Evolutionary conservation across 2,113 vertebrate genomes (phyloP), one percentile per base, ranked within the genome.

Genomic region (Heterotis niloticus): DNA sequence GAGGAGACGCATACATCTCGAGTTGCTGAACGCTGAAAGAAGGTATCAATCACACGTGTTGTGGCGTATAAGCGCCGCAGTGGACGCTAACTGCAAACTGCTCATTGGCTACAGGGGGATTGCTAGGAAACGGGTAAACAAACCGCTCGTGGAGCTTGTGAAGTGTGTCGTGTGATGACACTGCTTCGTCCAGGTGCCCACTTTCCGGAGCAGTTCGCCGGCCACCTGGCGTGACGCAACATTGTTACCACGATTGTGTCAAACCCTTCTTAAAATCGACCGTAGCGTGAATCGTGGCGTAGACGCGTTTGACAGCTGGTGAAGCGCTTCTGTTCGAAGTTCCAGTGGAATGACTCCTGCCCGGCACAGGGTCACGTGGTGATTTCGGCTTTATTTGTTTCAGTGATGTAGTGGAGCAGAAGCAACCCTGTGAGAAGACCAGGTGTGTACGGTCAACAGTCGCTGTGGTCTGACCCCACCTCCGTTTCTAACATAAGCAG

Each of bases 381-480:
- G 3, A 44, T 44, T 44, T 44, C 3, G 7, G 34, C 2, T n/a
- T 87, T 88, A 88, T 93, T 90, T 82, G 57, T 84, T 76, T 88
- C 80, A 86, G 85, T 4, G 68, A 83, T 87, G 79, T 82, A 77
- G 86, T 75, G 83, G 84, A 85, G 88, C 85, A 84, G 83, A 72
- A 52, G 77, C 80, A 83, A 80, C 83, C 80, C 4, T 0, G 80
- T 78, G 87, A 79, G 1, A 0, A 0, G 0, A 81, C 81, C 91
- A 89, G 88, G 83, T 89, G 88, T 0, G 52, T 70, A 70, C 81
- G 78, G 23, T 65, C 64, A 28, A 16, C 44, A 20, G 13, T 9
- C n/a, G n/a, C 13, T 20, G 24, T 74, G 24, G 44, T 52, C 14
- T 7, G 29, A 34, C 69, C 57, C 14, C 56, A 1, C 7, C 44